Evolutionary conservation across 2,888 invertebrate species (phyloP), one percentile per base, ranked within the genome.

Genomic region (Eristalinus sepulchralis): DNA sequence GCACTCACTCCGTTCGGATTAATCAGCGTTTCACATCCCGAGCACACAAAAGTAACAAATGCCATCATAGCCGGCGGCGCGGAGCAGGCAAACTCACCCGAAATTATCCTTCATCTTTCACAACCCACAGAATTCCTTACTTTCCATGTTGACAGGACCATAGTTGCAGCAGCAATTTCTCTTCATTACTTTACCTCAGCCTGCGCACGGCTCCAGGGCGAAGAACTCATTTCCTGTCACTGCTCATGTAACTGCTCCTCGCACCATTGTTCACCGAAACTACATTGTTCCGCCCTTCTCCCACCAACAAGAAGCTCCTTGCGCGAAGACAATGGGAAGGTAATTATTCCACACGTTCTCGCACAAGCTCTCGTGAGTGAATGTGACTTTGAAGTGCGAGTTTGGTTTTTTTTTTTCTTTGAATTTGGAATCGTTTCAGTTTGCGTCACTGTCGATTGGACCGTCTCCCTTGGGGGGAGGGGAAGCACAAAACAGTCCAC

Each of bases 151-250:
- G 57, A 83, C 62, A 59, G 27, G n/a, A 47, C 66, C 36, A 68
- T 79, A 79, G 68, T 59, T 75, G 66, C 60, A 84, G 66, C 60
- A 84, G 66, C 75, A 80, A 76, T 80, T 84, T 76, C 80, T 80
- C 84, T 84, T 84, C 76, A 84, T 84, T 80, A 80, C 84, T 80
- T 84, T 67, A 84, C 84, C 84, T 84, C 80, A 84, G 70, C 75
- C 66, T 60, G 75, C 27, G 27, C 57, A 66, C 70, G 53, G 31
- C 84, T 71, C 3, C 55, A 55, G 84, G 84, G 75, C 80, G 76
- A 80, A 76, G 72, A 83, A 80, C 80, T 84, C 80, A 84, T 84
- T 75, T 80, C 59, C 64, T 71, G 62, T 68, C 39, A 71, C 66
- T n/a, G n/a, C n/a, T 68, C 53, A 36, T 72, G 17, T 55, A 62